Evolutionary conservation across 2,888 invertebrate species (phyloP).

Genomic region (Tanytarsus gracilentus): DNA sequence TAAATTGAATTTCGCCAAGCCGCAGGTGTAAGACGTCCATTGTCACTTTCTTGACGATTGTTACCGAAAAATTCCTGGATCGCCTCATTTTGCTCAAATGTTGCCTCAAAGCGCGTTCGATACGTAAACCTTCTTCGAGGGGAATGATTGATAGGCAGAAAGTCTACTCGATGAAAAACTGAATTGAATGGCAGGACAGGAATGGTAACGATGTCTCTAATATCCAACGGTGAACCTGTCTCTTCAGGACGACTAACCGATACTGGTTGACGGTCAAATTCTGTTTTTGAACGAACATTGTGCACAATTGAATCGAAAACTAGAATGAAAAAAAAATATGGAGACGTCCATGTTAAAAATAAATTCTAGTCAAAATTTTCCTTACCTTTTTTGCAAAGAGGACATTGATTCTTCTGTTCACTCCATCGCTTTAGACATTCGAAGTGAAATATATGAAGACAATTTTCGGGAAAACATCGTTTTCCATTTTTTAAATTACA

Average conservation of each 20-base stretch:
- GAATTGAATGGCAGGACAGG: constrained; percentile 14
- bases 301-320: constrained; percentile 15
- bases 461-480: constrained; percentile 12
- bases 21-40: constrained; percentile 14
- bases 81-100: constrained; percentile 14
- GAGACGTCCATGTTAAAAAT: background rate
- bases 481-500: background rate
- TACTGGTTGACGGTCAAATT: constrained; percentile 8
- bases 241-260: background rate
- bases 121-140: constrained; percentile 19
- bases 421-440: constrained; percentile 90
- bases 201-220: constrained; percentile 8
- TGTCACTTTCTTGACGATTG: background rate
- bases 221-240: background rate
- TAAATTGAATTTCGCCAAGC: constrained; percentile 61
- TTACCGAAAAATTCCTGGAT: constrained; percentile 13
- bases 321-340: background rate
- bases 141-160: background rate
- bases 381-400: constrained; percentile 19
- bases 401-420: constrained; percentile 42
- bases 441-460: constrained; percentile 84
- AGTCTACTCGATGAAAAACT: constrained; percentile 18
- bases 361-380: background rate
- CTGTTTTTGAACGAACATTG: constrained; percentile 12
- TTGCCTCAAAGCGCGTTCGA: constrained; percentile 11